Evolutionary conservation across 2,797 vertebrate genomes (phyloP).

Genomic region (Tangara arthus): DNA sequence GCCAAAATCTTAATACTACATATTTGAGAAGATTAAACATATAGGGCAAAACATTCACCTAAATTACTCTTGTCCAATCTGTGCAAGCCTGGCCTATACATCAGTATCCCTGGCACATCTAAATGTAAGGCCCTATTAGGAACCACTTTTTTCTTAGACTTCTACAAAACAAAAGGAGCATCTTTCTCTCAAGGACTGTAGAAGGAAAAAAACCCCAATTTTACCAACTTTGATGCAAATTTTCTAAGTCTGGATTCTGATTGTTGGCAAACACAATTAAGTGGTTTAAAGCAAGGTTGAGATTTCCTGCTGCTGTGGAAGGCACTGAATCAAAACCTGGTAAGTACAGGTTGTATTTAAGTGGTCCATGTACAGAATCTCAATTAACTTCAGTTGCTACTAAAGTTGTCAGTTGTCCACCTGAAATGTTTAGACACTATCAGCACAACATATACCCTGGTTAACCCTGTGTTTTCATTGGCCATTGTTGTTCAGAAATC

Average conservation of each 20-base stretch:
- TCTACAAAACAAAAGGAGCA: neutral
- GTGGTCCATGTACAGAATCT: neutral
- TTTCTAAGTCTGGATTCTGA: neutral
- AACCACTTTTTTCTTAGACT: neutral
- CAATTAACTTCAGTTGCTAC: neutral
- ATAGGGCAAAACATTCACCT: neutral
- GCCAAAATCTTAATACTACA: neutral
- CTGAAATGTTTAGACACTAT: neutral
- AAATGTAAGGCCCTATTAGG: neutral
- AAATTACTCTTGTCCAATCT: neutral
- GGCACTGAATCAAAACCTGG: neutral
- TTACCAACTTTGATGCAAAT: neutral
- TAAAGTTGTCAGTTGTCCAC: neutral
- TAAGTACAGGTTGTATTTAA: neutral
- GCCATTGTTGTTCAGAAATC: neutral
- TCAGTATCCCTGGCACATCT: neutral
- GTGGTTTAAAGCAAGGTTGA: neutral
- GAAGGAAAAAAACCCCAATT: neutral
- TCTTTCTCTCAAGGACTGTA: neutral
- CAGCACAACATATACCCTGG: neutral
- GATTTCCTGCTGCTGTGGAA: neutral
- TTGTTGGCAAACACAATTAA: neutral
- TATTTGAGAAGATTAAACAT: neutral
- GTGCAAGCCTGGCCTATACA: neutral
- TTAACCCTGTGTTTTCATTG: neutral